These are phyloP conservation scores for Meta bourneti DNA, from an alignment of 2,888 invertebrate species.

Conservation along the genomic window DNA sequence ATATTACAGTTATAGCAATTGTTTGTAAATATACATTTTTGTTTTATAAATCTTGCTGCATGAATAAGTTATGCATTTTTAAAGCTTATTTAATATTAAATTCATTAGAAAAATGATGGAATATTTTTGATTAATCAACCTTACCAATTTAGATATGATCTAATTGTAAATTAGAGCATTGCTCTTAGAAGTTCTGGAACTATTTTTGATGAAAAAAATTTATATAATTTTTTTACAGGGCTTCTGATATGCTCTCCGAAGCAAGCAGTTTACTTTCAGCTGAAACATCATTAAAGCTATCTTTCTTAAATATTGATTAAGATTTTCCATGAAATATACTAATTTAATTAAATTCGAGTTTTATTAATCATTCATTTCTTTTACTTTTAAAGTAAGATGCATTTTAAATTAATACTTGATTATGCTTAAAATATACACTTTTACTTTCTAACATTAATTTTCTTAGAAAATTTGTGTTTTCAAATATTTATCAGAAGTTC, in stretches of 20 bases:
- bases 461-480: too few species aligned
- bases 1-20: background rate
- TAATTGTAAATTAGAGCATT: too few species aligned
- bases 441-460: too few species aligned
- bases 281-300: slow-evolving; percentile 20
- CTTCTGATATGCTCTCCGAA: slow-evolving; percentile 17
- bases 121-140: too few species aligned
- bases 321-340: too few species aligned
- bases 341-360: too few species aligned
- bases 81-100: background rate
- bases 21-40: background rate
- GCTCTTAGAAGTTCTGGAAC: background rate
- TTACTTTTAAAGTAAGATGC: too few species aligned
- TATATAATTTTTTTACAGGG: slow-evolving; percentile 20
- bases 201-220: background rate
- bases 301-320: background rate
- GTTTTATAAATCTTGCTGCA: background rate
- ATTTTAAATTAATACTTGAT: too few species aligned
- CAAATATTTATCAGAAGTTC: too few species aligned
- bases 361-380: too few species aligned
- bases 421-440: too few species aligned
- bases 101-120: background rate
- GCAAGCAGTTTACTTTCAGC: slow-evolving; percentile 8
- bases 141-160: too few species aligned
- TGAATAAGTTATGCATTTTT: background rate